Base-by-base conservation (phyloP, 1,140 invertebrate genomes). In the Latrodectus geometricus region DNA sequence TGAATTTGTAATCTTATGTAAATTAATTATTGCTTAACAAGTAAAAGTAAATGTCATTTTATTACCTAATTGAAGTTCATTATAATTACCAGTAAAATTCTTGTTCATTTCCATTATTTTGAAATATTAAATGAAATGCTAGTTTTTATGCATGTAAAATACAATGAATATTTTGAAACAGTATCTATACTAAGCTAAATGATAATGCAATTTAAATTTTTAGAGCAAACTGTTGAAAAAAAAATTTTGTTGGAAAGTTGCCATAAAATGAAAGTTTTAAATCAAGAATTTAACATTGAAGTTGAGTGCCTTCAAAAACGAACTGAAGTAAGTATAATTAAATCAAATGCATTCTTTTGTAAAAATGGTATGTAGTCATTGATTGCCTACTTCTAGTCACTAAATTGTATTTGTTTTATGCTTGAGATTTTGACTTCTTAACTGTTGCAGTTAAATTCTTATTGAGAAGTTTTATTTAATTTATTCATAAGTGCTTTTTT, bases 181-280 rank as follows among this genome's bases (percentile, higher is more conserved):
- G 35, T 35, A 35, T 3, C 5, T 35, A 35, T 35, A 35, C 1
- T 35, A 35, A 35, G 5, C 2, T 35, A 35, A 3, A 35, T 35
- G 5, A 35, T 35, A 35, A 35, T 35, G 35, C 35, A 35, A 35
- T 35, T 35, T 35, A 3, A 35, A 35, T 80, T 77, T 89, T 35
- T 88, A 91, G 91, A 90, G 72, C 89, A 90, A 89, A 90, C 86
- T 74, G 68, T 89, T 49, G 91, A 91, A 86, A 87, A 86, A 73
- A 79, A 89, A 48, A 85, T 90, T 68, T 82, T 91, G 17, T 20
- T 85, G 17, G 90, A 90, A 14, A 86, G 89, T 52, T 90, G 89
- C 87, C 87, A 88, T 21, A 88, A 89, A 48, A 87, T 91, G 65
- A 88, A 89, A 76, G 77, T 87, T 21, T 89, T 90, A 66, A 90